These are phyloP conservation scores for Caenorhabditis sinica DNA, from an alignment of 2,888 invertebrate species.

Conservation along the genomic window DNA sequence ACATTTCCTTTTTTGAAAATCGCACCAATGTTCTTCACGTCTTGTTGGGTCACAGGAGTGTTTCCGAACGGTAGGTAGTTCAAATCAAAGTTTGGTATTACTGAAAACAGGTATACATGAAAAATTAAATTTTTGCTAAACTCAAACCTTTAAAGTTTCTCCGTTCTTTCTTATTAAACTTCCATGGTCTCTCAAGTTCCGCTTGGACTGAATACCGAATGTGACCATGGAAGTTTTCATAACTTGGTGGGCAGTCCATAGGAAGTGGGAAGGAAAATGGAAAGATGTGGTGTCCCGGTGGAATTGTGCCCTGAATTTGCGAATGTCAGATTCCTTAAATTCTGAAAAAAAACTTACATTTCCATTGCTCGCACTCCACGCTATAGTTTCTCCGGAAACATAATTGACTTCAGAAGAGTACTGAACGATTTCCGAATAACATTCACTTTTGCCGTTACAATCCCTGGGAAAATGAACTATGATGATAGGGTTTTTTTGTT, in stretches of 20 bases:
- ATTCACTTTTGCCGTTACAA: constrained; percentile 13
- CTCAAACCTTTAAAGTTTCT: constrained; percentile 34
- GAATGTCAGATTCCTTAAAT: too few species aligned
- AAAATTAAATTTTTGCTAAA: too few species aligned
- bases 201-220: constrained; percentile 39
- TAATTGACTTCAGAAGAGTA: constrained; percentile 20
- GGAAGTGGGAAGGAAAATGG: constrained; percentile 45
- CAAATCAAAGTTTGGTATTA: constrained; percentile 27
- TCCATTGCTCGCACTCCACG: constrained; percentile 26
- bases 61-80: constrained; percentile 16
- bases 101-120: constrained; percentile 3
- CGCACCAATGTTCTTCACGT: constrained; percentile 27
- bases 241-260: constrained; percentile 42
- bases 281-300: constrained; percentile 22
- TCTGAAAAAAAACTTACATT: constrained; percentile 1
- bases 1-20: constrained; percentile 48
- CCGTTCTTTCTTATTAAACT: constrained; percentile 37
- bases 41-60: constrained; percentile 7
- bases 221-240: constrained; percentile 27
- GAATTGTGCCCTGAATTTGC: constrained; percentile 26
- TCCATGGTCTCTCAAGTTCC: constrained; percentile 60
- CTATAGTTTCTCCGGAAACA: constrained; percentile 11
- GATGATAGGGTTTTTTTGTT: too few species aligned
- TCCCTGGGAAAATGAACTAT: constrained; percentile 15
- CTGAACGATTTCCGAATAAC: constrained; percentile 10